A percentile compares a stretch with the other conserved stretches of the same genome.
These are phyloP conservation scores for Battus philenor DNA, from an alignment of 1,140 invertebrate genomes.

Conservation along the genomic window DNA sequence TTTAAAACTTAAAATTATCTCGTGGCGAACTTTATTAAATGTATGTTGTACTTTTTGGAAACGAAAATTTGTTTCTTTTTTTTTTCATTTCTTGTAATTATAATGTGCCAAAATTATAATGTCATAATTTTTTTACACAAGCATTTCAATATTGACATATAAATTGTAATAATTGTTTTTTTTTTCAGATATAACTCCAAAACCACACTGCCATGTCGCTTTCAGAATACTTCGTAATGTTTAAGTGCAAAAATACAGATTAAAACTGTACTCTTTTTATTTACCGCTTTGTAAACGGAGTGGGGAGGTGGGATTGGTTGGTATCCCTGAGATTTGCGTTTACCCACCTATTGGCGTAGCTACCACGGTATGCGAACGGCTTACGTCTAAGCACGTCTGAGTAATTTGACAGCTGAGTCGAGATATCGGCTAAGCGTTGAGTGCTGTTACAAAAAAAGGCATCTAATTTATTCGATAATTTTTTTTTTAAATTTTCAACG, in stretches of 20 bases:
- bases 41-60: too few relatives aligned
- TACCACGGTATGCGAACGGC: neutral
- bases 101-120: too few relatives aligned
- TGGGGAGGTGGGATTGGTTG: neutral
- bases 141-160: too few relatives aligned
- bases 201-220: conserved; percentile 67
- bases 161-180: too few relatives aligned
- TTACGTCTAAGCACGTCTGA: neutral
- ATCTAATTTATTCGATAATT: conserved; percentile 25
- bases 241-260: conserved; percentile 26
- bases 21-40: too few relatives aligned
- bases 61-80: too few relatives aligned
- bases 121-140: too few relatives aligned
- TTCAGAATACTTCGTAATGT: conserved; percentile 45
- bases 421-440: conserved; percentile 6
- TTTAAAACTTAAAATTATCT: too few relatives aligned
- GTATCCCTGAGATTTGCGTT: conserved; percentile 9
- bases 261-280: conserved; percentile 20
- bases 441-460: conserved; percentile 13
- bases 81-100: too few relatives aligned
- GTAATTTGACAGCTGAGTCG: neutral
- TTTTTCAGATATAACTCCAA: conserved; percentile 52
- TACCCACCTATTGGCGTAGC: conserved; percentile 9
- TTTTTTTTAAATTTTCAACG: conserved; percentile 5
- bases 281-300: conserved; percentile 10